These are phyloP conservation scores for Halisarca cf. caerulea DNA, from an alignment of 37 sponge, comb jelly and placozoan species.

Conservation along the genomic window DNA sequence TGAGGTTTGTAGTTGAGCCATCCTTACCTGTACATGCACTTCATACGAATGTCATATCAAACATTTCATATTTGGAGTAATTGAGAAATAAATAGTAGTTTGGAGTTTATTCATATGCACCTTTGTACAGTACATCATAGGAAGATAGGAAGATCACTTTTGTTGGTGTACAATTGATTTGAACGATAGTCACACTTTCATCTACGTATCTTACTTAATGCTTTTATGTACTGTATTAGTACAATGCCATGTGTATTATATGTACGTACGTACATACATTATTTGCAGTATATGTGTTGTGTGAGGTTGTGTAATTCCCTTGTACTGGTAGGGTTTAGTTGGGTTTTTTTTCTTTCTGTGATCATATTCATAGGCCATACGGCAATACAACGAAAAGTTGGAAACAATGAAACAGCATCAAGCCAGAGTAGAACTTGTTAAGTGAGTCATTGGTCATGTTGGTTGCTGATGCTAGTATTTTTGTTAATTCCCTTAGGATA, in stretches of 20 bases:
- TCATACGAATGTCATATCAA: background rate
- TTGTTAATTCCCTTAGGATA: too few relatives aligned
- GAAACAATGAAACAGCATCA: constrained; percentile 17
- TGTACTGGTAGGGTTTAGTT: background rate
- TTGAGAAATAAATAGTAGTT: background rate
- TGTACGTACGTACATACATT: background rate
- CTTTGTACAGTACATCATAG: background rate
- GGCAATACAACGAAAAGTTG: constrained; percentile 3
- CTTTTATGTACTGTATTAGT: too few relatives aligned
- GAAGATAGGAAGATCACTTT: too few relatives aligned
- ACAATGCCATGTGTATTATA: background rate
- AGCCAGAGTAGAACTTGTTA: background rate
- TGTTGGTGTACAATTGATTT: too few relatives aligned
- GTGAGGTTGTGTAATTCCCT: too few relatives aligned
- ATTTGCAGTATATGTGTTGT: background rate
- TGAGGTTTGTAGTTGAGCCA: constrained; percentile 19
- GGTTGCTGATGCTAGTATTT: too few relatives aligned
- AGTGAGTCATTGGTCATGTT: background rate
- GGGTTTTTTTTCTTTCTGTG: background rate
- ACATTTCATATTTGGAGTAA: background rate
- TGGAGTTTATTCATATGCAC: background rate
- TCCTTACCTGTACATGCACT: too few relatives aligned
- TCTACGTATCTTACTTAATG: too few relatives aligned
- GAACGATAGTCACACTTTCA: too few relatives aligned
- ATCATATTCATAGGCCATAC: background rate